Base-by-base conservation (phyloP, 2,113 vertebrate species). In the Ailurus styani region DNA sequence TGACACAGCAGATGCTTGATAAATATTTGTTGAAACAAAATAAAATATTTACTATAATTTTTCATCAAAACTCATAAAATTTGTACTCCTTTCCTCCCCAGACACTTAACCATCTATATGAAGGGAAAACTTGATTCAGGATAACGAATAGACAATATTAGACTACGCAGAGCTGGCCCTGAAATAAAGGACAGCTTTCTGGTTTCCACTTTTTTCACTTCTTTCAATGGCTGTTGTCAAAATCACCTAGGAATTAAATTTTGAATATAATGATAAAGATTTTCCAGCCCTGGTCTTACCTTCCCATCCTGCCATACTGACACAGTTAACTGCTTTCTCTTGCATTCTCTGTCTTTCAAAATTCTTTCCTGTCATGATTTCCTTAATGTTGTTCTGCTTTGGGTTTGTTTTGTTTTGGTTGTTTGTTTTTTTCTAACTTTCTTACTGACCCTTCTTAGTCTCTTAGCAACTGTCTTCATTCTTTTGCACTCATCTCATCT, bases 21-120 rank as follows among this genome's bases (percentile, higher is more conserved):
- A 97, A 97, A 97, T 96, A 96, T 97, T 98, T 98, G 93, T 96
- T 84, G 93, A 83, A 97, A 96, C 47, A 87, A 96, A 97, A 96
- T 95, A 95, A 97, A 98, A 96, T 97, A 91, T 98, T 98, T 97
- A 96, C 83, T 27, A 9, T 87, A 55, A n/a, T 96, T 97, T 87
- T 95, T 97, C 86, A 89, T 72, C 55, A 92, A 95, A 96, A 96
- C 89, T 96, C 95, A 93, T 73, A 70, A 97, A 95, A 98, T 91
- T 93, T 96, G 57, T 20, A 91, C 78, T 86, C 93, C 27, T n/a
- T 98, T 75, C 79, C 50, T 96, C 82, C 86, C 86, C 68, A 95
- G 93, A 96, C 20, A 55, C 66, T 91, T 83, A 91, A 50, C 29
- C n/a, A 83, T 93, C 47, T 93, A 88, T 75, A 55, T 40, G 77